phyloP scores from a whole-genome alignment of 2,888 invertebrate species.

The Torymus aiolomorphi region DNA sequence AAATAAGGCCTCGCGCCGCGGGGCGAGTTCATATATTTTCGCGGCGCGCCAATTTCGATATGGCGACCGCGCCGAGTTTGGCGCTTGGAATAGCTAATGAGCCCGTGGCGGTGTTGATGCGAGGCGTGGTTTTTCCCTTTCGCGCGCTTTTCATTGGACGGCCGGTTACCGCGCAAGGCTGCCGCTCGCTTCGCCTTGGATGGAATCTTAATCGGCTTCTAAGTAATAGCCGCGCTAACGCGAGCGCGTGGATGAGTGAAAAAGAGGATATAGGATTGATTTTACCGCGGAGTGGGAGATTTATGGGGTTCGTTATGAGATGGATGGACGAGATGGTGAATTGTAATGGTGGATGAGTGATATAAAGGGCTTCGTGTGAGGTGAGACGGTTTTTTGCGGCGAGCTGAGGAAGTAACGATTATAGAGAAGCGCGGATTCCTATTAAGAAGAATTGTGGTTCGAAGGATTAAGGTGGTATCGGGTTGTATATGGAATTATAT shows the following conservation, averaged over 20 bases:
- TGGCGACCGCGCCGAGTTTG: not conserved
- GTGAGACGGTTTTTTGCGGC: too few relatives aligned
- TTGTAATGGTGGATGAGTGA: not conserved
- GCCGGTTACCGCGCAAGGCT: slow-evolving; percentile 4
- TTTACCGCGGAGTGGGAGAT: slow-evolving; percentile 2
- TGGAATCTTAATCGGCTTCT: slow-evolving; percentile 39
- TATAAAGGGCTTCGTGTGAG: not conserved
- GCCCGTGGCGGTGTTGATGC: not conserved
- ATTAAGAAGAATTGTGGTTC: too few relatives aligned
- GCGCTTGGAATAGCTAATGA: too few relatives aligned
- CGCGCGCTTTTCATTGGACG: not conserved
- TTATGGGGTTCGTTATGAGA: slow-evolving; percentile 1
- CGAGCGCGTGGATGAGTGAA: not conserved
- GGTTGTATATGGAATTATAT: too few relatives aligned
- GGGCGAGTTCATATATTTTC: slow-evolving; percentile 10
- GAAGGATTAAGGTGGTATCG: too few relatives aligned
- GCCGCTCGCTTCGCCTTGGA: slow-evolving; percentile 8
- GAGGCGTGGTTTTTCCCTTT: slow-evolving; percentile 12
- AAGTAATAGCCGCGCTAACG: not conserved
- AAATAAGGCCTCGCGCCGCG: slow-evolving; percentile 34
- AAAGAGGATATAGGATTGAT: slow-evolving; percentile 29
- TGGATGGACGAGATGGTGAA: not conserved
- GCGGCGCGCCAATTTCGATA: slow-evolving; percentile 37
- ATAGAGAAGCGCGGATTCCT: too few relatives aligned
- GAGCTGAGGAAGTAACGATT: too few relatives aligned